Evolutionary conservation across 2,797 vertebrate genomes (phyloP).

Genomic region (Clarias fuscus): DNA sequence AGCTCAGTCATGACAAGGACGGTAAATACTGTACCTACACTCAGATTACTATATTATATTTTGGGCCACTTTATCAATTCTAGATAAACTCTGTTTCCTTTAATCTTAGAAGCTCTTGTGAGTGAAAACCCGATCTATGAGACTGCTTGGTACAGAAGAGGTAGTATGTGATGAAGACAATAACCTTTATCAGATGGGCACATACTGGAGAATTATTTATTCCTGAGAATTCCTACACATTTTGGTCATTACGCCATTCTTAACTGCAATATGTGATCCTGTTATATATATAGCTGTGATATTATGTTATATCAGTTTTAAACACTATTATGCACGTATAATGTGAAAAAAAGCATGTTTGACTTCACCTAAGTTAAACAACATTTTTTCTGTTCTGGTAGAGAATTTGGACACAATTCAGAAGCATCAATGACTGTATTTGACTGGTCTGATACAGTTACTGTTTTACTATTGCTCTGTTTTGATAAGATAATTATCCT

Average conservation of each 20-base stretch:
- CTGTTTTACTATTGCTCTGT: no score
- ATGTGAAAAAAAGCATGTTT: not conserved
- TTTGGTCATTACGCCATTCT: not conserved
- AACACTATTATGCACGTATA: not conserved
- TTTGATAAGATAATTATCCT: no score
- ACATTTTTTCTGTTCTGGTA: not conserved
- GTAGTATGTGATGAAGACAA: not conserved
- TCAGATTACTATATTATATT: not conserved
- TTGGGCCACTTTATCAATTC: not conserved
- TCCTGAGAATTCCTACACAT: not conserved
- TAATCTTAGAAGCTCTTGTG: not conserved
- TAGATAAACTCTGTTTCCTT: not conserved
- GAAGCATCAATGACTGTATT: no score
- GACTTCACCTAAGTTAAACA: not conserved
- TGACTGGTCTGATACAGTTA: no score
- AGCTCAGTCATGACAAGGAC: no score
- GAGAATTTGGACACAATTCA: no score
- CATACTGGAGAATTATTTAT: not conserved
- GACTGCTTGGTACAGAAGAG: not conserved
- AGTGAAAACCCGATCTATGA: not conserved
- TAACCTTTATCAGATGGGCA: not conserved
- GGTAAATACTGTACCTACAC: conserved; percentile 1
- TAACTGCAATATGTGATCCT: not conserved
- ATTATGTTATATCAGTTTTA: not conserved
- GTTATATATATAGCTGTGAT: not conserved